phyloP scores from a whole-genome alignment of 2,797 vertebrate genomes.

The Rachycentron canadum region DNA sequence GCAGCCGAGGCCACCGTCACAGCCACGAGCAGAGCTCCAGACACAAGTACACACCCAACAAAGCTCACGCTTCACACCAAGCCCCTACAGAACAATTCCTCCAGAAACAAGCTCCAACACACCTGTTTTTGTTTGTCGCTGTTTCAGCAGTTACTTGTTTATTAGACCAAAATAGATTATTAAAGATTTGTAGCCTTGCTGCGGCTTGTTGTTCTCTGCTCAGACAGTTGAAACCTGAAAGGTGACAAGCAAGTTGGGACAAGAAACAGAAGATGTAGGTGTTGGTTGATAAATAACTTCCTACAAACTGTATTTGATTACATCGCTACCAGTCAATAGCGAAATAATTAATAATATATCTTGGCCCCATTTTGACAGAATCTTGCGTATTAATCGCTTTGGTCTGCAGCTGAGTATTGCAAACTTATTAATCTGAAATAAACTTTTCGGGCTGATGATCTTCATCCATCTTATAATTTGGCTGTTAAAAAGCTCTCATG shows the following conservation, averaged over 20 bases:
- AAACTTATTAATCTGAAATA: background rate
- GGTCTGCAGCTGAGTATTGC: background rate
- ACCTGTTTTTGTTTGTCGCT: background rate
- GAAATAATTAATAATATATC: background rate
- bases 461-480: background rate
- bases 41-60: conserved; percentile 86
- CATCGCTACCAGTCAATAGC: background rate
- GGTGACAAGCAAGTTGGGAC: background rate
- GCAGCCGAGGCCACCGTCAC: conserved; percentile 90
- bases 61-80: background rate
- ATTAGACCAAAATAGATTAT: background rate
- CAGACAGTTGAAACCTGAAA: background rate
- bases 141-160: background rate
- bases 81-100: no score
- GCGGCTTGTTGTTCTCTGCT: background rate
- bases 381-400: background rate
- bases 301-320: background rate
- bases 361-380: background rate
- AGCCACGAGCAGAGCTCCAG: conserved; percentile 87
- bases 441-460: background rate
- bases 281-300: background rate
- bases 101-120: background rate
- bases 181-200: background rate
- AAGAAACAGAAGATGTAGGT: background rate
- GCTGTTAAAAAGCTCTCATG: no score